Evolutionary conservation across 1,140 invertebrate species (phyloP), one percentile per base, ranked within the genome.

Genomic region (Carcinoscorpius rotundicauda): DNA sequence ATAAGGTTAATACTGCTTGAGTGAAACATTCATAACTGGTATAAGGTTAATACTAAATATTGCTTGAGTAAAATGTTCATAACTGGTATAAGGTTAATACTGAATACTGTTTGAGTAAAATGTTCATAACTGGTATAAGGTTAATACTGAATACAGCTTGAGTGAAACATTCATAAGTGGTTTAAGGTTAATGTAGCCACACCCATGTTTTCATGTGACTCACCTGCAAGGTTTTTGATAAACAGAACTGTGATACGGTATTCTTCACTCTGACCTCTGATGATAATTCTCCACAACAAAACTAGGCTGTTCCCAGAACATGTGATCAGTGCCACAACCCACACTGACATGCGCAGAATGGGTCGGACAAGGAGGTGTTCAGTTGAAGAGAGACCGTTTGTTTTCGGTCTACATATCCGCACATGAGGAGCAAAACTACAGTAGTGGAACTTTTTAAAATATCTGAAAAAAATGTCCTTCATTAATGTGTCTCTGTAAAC

Each of bases 381-480:
- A n/a, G 81, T 76, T 29, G 65, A 67, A 6, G 69, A 71, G 6
- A 73, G 62, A 3, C 87, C 87, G 73, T 89, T 86, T 4, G 82
- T 83, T 11, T 79, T 76, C 3, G 87, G 87, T 62, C 75, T 76
- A 72, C 88, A 90, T 64, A 81, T 77, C 53, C 77, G 72, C 3
- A 86, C 82, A 56, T 79, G 77, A 1, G 83, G 82, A 4, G 82
- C 83, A 71, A 83, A 86, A 1, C 78, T 77, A 69, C 87, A 89
- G 72, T 85, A 86, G 64, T 83, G 79, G 72, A 88, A 89, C 60
- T 82, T 83, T 70, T 85, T 82, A 68, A 88, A 88, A 69, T 87
- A 82, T 58, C 84, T 86, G 69, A 48, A 75, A 74, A 69, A 71
- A 64, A 29, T 29, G 0, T 29, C 29, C 2, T 29, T 29, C 29